Conservation (phyloP, 2,797 vertebrate species). For the Crenuchus spilurus region DNA sequence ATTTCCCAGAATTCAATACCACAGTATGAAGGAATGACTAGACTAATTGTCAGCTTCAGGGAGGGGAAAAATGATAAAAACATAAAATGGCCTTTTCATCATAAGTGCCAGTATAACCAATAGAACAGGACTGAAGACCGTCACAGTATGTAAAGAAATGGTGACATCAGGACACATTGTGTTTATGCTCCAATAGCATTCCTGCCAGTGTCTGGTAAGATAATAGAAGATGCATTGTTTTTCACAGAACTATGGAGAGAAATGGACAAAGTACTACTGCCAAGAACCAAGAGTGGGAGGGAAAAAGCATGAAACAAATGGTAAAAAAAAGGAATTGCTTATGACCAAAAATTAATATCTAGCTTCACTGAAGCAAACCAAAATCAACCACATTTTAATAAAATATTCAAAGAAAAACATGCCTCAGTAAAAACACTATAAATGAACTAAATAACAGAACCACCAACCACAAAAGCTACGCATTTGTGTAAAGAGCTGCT, state of each 20-base stretch:
- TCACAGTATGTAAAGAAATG: slow-evolving; percentile 24
- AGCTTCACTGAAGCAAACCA: background rate
- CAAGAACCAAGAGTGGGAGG: background rate
- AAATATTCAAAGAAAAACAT: background rate
- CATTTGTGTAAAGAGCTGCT: background rate
- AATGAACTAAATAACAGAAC: too few relatives aligned
- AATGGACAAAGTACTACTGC: background rate
- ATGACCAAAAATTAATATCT: background rate
- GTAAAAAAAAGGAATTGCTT: background rate
- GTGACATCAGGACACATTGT: background rate
- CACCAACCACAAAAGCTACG: background rate
- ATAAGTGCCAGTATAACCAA: too few relatives aligned
- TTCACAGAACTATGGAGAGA: background rate
- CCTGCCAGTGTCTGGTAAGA: background rate
- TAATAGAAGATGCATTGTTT: background rate
- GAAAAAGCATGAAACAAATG: too few relatives aligned
- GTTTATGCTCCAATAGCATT: background rate
- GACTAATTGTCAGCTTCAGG: background rate
- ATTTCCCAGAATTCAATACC: slow-evolving; percentile 1
- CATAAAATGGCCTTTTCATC: background rate
- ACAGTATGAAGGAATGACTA: slow-evolving; percentile 30
- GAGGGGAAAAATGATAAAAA: background rate
- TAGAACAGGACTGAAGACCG: background rate
- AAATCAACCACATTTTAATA: background rate
- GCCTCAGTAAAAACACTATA: too few relatives aligned